These are phyloP conservation scores for Phoxinus dragarum DNA, from an alignment of 2,797 vertebrate species.

Conservation along the genomic window DNA sequence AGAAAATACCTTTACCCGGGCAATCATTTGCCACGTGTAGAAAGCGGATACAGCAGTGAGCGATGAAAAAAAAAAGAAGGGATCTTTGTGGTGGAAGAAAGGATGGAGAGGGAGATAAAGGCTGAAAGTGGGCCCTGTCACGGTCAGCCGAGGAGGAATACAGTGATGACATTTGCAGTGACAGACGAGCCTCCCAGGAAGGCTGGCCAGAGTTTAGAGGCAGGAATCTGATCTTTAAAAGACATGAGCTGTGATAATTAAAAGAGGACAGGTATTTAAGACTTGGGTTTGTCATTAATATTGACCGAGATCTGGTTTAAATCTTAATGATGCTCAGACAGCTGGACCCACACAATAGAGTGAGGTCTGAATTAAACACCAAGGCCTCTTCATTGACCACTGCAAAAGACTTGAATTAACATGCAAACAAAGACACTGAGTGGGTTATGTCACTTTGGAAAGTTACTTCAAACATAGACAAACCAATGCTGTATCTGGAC, in stretches of 20 bases:
- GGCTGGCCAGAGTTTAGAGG: conserved; percentile 85
- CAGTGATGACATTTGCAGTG: conserved; percentile 97
- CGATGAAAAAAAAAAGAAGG: conserved; percentile 80
- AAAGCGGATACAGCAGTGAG: conserved; percentile 95
- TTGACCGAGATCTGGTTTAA: conserved; percentile 79
- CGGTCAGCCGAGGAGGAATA: conserved; percentile 84
- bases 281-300: conserved; percentile 84
- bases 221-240: conserved; percentile 96
- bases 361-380: conserved; percentile 30
- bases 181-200: conserved; percentile 91
- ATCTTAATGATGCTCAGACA: conserved; percentile 85
- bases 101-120: conserved; percentile 87
- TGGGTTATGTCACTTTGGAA: neutral
- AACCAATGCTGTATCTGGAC: neutral
- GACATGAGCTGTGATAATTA: conserved; percentile 90
- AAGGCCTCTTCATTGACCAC: conserved; percentile 1
- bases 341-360: conserved; percentile 60
- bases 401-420: conserved; percentile 2
- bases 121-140: conserved; percentile 83
- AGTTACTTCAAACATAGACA: neutral
- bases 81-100: conserved; percentile 92
- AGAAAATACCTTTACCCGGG: conserved; percentile 97
- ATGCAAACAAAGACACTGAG: conserved; percentile 17
- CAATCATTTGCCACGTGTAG: conserved; percentile 98
- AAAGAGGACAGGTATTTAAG: conserved; percentile 89